Base-by-base conservation (phyloP, 2,888 invertebrate species). In the Holacanthella duospinosa region DNA sequence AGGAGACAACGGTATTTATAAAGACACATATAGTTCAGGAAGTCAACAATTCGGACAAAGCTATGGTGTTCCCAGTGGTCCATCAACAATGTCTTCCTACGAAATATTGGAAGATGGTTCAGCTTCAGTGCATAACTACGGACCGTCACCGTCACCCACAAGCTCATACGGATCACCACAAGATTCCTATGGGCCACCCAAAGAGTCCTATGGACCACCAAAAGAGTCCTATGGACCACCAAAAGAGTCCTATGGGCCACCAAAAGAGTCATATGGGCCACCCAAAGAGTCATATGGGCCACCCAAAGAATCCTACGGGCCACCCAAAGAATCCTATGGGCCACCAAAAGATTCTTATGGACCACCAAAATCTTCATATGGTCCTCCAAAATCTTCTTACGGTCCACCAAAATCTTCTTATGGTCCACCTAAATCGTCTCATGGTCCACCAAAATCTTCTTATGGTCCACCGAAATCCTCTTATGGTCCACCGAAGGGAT, bases 41-140 rank as follows among this genome's bases (percentile, higher is more conserved):
- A 48, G 19, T 48, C 19, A 48, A 21, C 12, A 48, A n/a, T 48
- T 48, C 21, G 48, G 48, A 48, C 19, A n/a, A 4, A 48, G 48
- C n/a, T 66, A 68, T 26, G 68, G 66, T 1, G 63, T 36, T n/a
- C 67, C 68, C 1, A 57, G 58, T 21, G 66, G 44, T 27, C 64
- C 59, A n/a, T 54, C 48, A 21, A 61, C 60, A 56, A 43, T 57
- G 12, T 24, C 59, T 48, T 57, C 64, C 19, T 62, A 64, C 48
- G 64, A 60, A 57, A n/a, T n/a, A n/a, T n/a, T n/a, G n/a, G n/a
- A n/a, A n/a, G n/a, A n/a, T n/a, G 61, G 56, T 28, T 43, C 43
- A 29, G 29, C 27, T 54, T 29, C 62, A 29, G 60, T 44, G 24
- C 59, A 57, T 43, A 53, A 61, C n/a, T 63, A 64, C 48, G 64